Evolutionary conservation across 2,888 invertebrate genomes (phyloP), one percentile per base, ranked within the genome.

Genomic region (Orchesella flavescens): DNA sequence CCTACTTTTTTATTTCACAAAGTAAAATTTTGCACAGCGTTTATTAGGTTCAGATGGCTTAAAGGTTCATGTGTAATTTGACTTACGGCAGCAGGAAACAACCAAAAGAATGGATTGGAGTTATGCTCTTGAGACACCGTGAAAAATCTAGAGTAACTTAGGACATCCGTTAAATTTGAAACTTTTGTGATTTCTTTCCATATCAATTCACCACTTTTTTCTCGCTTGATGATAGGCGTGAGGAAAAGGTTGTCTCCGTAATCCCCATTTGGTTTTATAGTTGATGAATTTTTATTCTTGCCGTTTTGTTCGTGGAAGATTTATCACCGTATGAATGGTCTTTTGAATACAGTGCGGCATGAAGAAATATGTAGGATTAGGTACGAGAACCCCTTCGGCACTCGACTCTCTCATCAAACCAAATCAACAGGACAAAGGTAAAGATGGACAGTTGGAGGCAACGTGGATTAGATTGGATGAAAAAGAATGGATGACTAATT

Each of bases 31-130:
- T 7, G 7, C 2, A 4, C 2, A n/a, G n/a, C n/a, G n/a, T n/a
- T n/a, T n/a, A n/a, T n/a, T n/a, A n/a, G n/a, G n/a, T n/a, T n/a
- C n/a, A n/a, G n/a, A n/a, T n/a, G n/a, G n/a, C n/a, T n/a, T n/a
- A n/a, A n/a, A n/a, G n/a, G n/a, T n/a, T n/a, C n/a, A n/a, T 7
- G 34, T 34, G 34, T 7, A 34, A 4, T 34, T 34, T 34, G 7
- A 5, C 89, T 89, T 86, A 92, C 91, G 89, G 93, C 92, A 0
- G 96, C 93, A 0, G 96, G 96, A 89, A 97, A 96, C 89, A 95
- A 97, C 97, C 97, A 97, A 90, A 97, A 96, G 91, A 96, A 97
- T 90, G 95, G 92, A 89, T 97, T 96, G 0, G 96, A 95, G 87
- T 94, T 93, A 89, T 92, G 94, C 1, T 91, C 90, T 88, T 94